phyloP scores from a whole-genome alignment of 2,888 invertebrate species.

The Gryllus longicercus region DNA sequence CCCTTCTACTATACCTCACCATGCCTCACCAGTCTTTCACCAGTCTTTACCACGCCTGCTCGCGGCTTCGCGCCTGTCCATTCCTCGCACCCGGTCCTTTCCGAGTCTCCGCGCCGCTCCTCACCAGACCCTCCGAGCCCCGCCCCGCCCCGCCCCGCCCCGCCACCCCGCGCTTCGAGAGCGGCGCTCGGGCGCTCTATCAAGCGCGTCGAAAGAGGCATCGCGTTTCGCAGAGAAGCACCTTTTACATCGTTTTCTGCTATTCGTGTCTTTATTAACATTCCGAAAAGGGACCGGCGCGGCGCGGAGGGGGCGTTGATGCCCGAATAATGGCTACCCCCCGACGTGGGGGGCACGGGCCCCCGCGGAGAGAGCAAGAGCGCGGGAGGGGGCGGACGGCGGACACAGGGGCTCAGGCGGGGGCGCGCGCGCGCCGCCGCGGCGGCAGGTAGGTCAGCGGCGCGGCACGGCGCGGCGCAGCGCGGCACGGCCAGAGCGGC shows the following conservation, averaged over 20 bases:
- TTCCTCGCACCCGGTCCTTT: too few relatives aligned
- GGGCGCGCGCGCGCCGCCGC: background rate
- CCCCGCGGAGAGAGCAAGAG: background rate
- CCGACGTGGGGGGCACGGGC: slow-evolving; percentile 4
- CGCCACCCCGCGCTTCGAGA: too few relatives aligned
- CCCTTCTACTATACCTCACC: too few relatives aligned
- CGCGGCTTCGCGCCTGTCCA: too few relatives aligned
- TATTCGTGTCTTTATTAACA: slow-evolving; percentile 17
- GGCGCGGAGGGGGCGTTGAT: background rate
- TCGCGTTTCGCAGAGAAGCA: too few relatives aligned
- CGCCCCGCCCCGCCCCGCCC: too few relatives aligned
- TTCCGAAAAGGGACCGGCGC: background rate
- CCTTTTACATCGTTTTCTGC: slow-evolving; percentile 6
- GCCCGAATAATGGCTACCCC: background rate
- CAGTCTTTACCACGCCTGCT: too few relatives aligned
- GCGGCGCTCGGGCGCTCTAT: too few relatives aligned
- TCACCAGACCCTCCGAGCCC: too few relatives aligned
- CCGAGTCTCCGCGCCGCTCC: too few relatives aligned
- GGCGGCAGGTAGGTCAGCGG: background rate
- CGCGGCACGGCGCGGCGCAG: background rate
- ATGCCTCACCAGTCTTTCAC: too few relatives aligned
- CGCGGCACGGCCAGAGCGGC: background rate
- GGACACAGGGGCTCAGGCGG: background rate
- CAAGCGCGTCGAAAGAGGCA: too few relatives aligned
- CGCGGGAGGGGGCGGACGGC: background rate